Percentiles rank a stretch among this genome's conserved stretches.
Conservation (phyloP, 2,113 vertebrate species). For the Takifugu bimaculatus region DNA sequence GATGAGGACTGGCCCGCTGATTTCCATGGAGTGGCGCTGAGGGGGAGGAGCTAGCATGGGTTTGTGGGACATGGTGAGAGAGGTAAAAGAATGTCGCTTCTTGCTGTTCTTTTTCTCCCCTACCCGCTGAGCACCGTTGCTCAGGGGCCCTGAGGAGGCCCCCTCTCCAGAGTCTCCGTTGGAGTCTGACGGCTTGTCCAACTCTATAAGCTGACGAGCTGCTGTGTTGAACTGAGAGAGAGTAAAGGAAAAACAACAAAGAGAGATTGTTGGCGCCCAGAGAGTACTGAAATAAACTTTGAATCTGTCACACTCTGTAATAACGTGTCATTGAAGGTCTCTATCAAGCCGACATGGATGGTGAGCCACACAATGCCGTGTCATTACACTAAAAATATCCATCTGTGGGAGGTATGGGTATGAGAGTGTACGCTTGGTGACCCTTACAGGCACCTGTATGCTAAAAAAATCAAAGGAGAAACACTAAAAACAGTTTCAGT, state of each 20-base stretch:
- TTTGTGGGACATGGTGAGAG: slow-evolving; percentile 97
- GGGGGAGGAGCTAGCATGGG: slow-evolving; percentile 87
- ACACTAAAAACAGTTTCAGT: slow-evolving; percentile 37
- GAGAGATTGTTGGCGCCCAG: neutral
- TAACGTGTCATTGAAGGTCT: slow-evolving; percentile 4
- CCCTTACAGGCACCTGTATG: slow-evolving; percentile 34
- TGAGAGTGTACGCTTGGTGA: slow-evolving; percentile 19
- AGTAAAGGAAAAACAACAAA: slow-evolving; percentile 23
- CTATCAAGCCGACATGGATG: neutral
- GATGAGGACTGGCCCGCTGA: slow-evolving; percentile 96
- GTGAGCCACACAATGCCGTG: neutral
- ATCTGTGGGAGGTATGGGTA: neutral
- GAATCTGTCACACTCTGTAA: slow-evolving; percentile 29
- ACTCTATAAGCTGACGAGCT: slow-evolving; percentile 92
- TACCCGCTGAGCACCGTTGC: slow-evolving; percentile 79
- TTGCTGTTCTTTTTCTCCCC: slow-evolving; percentile 98
- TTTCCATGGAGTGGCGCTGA: slow-evolving; percentile 97
- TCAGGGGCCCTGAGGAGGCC: slow-evolving; percentile 78
- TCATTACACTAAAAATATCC: slow-evolving; percentile 7
- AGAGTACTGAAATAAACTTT: slow-evolving; percentile 24
- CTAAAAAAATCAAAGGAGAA: slow-evolving; percentile 55
- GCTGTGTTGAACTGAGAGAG: slow-evolving; percentile 87
- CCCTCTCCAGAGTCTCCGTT: slow-evolving; percentile 83
- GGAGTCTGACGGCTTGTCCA: slow-evolving; percentile 86
- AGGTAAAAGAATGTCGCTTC: slow-evolving; percentile 98